phyloP scores from a whole-genome alignment of 2,888 invertebrate species.

The Dendrolimus pini region DNA sequence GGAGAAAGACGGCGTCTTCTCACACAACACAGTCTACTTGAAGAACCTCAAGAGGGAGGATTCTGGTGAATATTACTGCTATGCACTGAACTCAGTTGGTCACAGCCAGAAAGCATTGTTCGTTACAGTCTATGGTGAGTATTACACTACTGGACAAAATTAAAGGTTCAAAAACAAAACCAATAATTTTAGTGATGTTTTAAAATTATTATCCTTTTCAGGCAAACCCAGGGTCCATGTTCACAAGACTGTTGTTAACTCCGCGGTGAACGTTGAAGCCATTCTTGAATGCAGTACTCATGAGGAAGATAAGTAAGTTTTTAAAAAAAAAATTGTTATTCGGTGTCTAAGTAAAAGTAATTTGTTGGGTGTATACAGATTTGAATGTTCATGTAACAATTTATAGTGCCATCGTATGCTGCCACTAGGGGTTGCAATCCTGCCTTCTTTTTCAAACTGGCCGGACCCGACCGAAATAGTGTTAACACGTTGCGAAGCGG shows the following conservation, averaged over 20 bases:
- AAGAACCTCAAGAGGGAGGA: conserved; percentile 35
- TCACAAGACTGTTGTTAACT: conserved; percentile 42
- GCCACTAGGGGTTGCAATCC: no score
- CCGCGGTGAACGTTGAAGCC: conserved; percentile 47
- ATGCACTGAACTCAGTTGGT: conserved; percentile 41
- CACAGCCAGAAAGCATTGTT: conserved; percentile 26
- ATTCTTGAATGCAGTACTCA: conserved; percentile 48
- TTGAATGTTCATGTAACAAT: no score
- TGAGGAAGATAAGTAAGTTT: conserved; percentile 44
- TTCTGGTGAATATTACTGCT: conserved; percentile 55
- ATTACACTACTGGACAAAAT: no score
- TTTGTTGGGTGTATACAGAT: no score
- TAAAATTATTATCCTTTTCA: conserved; percentile 20
- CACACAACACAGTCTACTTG: conserved; percentile 33
- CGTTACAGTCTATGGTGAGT: conserved; percentile 42
- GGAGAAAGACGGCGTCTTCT: conserved; percentile 47
- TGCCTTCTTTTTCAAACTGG: no score
- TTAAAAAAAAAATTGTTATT: neutral
- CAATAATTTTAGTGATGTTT: no score
- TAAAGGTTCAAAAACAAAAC: no score
- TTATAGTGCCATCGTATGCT: no score
- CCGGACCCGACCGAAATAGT: no score
- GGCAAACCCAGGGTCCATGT: conserved; percentile 55
- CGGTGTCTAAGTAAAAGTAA: no score
- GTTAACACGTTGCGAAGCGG: no score